Evolutionary conservation across 2,888 invertebrate species (phyloP).

Genomic region (Drosophila conformis): DNA sequence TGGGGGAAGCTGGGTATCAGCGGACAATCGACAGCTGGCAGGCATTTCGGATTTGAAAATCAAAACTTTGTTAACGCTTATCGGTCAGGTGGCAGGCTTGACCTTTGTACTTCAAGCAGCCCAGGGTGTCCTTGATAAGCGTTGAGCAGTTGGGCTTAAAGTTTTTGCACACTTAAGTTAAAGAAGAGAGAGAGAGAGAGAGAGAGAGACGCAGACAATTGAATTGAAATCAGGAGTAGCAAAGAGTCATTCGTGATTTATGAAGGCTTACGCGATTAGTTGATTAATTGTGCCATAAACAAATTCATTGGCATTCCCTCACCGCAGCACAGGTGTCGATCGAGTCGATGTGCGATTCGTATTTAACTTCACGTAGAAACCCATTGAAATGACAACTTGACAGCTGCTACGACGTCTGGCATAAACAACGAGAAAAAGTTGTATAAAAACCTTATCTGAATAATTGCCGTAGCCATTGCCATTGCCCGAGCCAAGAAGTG

Average conservation of each 20-base stretch:
- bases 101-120: constrained; percentile 16
- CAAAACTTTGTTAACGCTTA: constrained; percentile 36
- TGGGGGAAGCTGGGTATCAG: not conserved
- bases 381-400: constrained; percentile 33
- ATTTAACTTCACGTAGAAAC: not conserved
- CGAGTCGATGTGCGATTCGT: not conserved
- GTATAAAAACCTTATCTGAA: constrained; percentile 58
- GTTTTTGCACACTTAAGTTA: not conserved
- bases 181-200: not conserved
- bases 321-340: constrained; percentile 12
- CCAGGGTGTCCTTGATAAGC: constrained; percentile 31
- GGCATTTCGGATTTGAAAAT: constrained; percentile 13
- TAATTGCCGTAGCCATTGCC: constrained; percentile 61
- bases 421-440: constrained; percentile 48
- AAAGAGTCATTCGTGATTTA: constrained; percentile 58
- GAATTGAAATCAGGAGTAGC: constrained; percentile 21
- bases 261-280: constrained; percentile 34
- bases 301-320: constrained; percentile 40
- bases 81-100: constrained; percentile 26
- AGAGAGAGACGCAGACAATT: too few relatives aligned
- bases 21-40: constrained; percentile 26
- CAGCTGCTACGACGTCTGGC: constrained; percentile 53
- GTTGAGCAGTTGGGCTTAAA: constrained; percentile 21
- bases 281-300: constrained; percentile 67
- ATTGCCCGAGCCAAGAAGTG: constrained; percentile 39